Conservation (phyloP, 2,113 vertebrate genomes). For the Macrotus californicus region DNA sequence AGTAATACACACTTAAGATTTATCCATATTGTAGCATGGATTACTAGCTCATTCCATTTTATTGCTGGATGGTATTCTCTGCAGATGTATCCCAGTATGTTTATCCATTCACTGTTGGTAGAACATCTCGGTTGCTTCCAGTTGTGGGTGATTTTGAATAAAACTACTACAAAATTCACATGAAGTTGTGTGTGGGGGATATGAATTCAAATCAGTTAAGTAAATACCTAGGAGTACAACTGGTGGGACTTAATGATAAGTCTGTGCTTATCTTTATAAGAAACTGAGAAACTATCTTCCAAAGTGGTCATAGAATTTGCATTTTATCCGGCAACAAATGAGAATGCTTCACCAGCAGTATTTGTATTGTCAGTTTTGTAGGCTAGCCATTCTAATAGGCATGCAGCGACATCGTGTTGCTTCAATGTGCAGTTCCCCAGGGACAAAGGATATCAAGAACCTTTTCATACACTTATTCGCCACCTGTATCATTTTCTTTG, state of each 20-base stretch:
- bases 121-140: not conserved
- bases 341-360: not conserved
- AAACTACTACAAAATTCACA: not conserved
- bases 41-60: not conserved
- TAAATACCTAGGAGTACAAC: not conserved
- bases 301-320: not conserved
- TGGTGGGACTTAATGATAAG: not conserved
- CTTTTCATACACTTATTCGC: not conserved
- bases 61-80: not conserved
- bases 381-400: not conserved
- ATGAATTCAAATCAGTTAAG: not conserved
- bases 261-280: not conserved
- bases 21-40: not conserved
- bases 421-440: not conserved
- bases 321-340: not conserved
- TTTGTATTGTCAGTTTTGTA: not conserved
- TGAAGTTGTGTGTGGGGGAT: too few species aligned
- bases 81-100: not conserved
- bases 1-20: not conserved
- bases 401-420: not conserved
- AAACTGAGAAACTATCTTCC: not conserved
- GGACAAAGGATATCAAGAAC: not conserved
- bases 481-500: not conserved
- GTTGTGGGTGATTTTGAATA: not conserved
- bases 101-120: not conserved